Evolutionary conservation across 2,888 invertebrate species (phyloP), one percentile per base, ranked within the genome.

Genomic region (Nomada lathburiana): DNA sequence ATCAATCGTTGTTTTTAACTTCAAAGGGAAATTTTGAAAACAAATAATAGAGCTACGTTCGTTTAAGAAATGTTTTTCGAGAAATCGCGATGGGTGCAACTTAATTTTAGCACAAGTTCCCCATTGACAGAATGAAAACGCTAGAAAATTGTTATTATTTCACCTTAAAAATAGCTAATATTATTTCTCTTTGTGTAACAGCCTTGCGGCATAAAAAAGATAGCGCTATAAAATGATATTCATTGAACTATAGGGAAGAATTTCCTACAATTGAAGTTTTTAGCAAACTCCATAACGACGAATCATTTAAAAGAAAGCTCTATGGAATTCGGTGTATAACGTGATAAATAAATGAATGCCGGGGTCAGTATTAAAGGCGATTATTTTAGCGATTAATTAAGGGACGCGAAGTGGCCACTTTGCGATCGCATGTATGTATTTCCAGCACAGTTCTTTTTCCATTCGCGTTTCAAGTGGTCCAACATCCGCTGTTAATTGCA

Each of bases 401-500:
- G 23, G n/a, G 52, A 59, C 36, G 47, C 78, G 26, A 77, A 77
- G 80, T 80, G 78, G 73, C 73, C 76, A 76, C 80, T 76, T 71
- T 47, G 63, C 53, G 53, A 29, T 57, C 29, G 50, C 65, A 70
- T 72, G 59, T 75, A 70, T 68, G 59, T 79, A 80, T 76, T 71
- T 82, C 67, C 70, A 80, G 76, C 65, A 11, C 47, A 65, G 63
- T 76, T 76, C 68, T 76, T 82, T 70, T 68, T 70, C 71, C 59
- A 69, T 72, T 69, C 68, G 60, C 23, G 62, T 59, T 81, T 83
- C 83, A 83, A 83, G 83, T 83, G 83, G 77, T 57, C 63, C 70
- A 77, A 70, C 83, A 83, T 83, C 83, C 83, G 83, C 80, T 78
- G 77, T 83, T 83, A 83, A 83, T 82, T 82, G 82, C 82, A 83